These are phyloP conservation scores for Tenualosa ilisha DNA, from an alignment of 2,797 vertebrate species.

Conservation along the genomic window DNA sequence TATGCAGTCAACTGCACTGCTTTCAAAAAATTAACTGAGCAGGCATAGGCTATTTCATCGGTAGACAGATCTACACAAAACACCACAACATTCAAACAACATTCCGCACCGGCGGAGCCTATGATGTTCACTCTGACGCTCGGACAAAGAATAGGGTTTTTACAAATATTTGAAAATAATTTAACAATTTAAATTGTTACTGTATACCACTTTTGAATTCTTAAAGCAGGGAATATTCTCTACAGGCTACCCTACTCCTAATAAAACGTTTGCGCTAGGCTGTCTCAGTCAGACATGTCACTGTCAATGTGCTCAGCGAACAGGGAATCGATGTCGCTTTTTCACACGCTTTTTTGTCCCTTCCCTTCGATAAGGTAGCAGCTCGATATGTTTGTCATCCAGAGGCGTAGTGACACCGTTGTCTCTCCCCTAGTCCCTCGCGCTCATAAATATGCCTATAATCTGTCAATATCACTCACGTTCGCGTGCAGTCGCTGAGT, in stretches of 20 bases:
- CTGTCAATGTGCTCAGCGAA: slow-evolving; percentile 68
- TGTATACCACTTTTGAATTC: too few relatives aligned
- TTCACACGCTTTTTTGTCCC: slow-evolving; percentile 4
- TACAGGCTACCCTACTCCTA: neutral
- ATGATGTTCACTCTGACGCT: too few relatives aligned
- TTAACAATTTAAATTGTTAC: too few relatives aligned
- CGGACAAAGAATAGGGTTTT: too few relatives aligned
- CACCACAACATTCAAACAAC: too few relatives aligned
- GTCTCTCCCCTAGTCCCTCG: slow-evolving; percentile 59
- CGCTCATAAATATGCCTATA: slow-evolving; percentile 70
- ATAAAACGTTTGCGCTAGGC: neutral
- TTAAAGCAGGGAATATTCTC: neutral
- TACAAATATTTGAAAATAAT: too few relatives aligned
- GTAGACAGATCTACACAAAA: too few relatives aligned
- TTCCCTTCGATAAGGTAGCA: slow-evolving; percentile 62
- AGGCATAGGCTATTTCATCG: too few relatives aligned
- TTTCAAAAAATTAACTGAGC: too few relatives aligned
- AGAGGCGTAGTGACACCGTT: slow-evolving; percentile 68
- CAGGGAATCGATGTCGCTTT: slow-evolving; percentile 62
- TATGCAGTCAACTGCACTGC: too few relatives aligned
- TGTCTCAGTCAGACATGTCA: slow-evolving; percentile 43
- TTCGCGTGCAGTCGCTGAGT: slow-evolving; percentile 65
- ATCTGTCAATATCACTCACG: slow-evolving; percentile 68
- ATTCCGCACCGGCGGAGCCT: too few relatives aligned
- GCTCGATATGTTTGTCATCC: slow-evolving; percentile 75